phyloP scores from a whole-genome alignment of 2,113 vertebrate genomes.

The Eulacestoma nigropectus region DNA sequence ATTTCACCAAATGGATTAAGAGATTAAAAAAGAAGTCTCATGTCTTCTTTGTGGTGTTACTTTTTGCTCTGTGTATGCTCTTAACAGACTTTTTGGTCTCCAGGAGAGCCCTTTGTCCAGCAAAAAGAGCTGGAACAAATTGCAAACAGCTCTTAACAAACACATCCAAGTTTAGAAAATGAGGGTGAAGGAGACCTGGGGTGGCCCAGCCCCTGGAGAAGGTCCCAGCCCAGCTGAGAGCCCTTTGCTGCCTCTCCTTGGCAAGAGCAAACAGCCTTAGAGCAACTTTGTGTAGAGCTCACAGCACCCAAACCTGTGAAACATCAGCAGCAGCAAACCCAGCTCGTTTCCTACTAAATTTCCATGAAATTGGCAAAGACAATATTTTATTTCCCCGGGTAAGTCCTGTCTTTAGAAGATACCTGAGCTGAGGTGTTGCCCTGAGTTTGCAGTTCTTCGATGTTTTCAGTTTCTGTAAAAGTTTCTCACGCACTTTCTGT shows the following conservation, averaged over 20 bases:
- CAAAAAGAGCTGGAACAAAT: neutral
- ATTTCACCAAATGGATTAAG: neutral
- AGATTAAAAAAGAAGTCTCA: neutral
- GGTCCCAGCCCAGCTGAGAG: neutral
- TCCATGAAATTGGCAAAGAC: neutral
- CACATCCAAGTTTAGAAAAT: fast-evolving
- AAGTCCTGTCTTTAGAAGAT: neutral
- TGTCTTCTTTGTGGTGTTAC: neutral
- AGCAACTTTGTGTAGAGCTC: neutral
- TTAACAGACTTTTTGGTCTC: neutral
- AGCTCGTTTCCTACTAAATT: neutral
- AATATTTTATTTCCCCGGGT: neutral
- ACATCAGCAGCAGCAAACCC: fast-evolving
- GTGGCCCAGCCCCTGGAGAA: neutral
- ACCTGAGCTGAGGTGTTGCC: neutral
- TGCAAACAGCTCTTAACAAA: neutral
- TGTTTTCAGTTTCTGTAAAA: no score
- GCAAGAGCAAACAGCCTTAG: neutral
- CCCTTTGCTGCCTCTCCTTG: neutral
- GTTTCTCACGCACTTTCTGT: no score
- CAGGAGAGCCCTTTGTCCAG: neutral
- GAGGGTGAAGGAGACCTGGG: neutral
- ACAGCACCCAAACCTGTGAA: neutral
- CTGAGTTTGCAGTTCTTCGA: no score
- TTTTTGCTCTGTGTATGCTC: neutral